phyloP scores from a whole-genome alignment of 35 echinoderm and acorn worm species.

The Antedon bifida region DNA sequence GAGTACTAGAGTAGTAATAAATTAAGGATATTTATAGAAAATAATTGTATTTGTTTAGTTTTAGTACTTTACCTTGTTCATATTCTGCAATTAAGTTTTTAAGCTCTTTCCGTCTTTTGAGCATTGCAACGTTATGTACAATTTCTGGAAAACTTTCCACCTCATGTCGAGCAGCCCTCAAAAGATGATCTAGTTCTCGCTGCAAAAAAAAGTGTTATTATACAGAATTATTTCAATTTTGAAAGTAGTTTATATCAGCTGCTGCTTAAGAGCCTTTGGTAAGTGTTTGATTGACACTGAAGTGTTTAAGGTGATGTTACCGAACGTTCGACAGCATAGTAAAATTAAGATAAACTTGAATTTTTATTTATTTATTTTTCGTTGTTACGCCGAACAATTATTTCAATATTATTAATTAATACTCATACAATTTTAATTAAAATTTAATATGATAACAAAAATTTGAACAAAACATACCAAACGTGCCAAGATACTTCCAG shows the following conservation, averaged over 20 bases:
- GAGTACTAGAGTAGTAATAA: background rate
- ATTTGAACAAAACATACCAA: conserved; percentile 27
- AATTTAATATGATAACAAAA: background rate
- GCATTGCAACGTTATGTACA: conserved; percentile 28
- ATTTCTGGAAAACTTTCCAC: conserved; percentile 67
- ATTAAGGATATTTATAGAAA: no score
- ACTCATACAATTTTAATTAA: background rate
- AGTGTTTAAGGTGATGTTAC: no score
- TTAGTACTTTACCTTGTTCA: conserved; percentile 39
- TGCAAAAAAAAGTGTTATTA: background rate
- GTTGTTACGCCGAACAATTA: no score
- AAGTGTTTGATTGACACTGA: no score
- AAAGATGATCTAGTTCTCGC: conserved; percentile 72
- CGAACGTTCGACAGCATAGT: no score
- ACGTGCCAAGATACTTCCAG: conserved; percentile 51
- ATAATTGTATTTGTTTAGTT: no score
- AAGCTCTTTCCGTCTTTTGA: conserved; percentile 52
- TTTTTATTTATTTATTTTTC: no score
- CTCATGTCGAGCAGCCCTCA: conserved; percentile 41
- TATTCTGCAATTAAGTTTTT: conserved; percentile 31
- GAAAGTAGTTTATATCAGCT: no score
- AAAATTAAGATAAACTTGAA: no score
- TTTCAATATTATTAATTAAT: no score
- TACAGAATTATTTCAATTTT: no score
- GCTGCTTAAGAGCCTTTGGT: no score